These are phyloP conservation scores for Neodiprion pinetum DNA, from an alignment of 1,140 invertebrate genomes.

Conservation along the genomic window DNA sequence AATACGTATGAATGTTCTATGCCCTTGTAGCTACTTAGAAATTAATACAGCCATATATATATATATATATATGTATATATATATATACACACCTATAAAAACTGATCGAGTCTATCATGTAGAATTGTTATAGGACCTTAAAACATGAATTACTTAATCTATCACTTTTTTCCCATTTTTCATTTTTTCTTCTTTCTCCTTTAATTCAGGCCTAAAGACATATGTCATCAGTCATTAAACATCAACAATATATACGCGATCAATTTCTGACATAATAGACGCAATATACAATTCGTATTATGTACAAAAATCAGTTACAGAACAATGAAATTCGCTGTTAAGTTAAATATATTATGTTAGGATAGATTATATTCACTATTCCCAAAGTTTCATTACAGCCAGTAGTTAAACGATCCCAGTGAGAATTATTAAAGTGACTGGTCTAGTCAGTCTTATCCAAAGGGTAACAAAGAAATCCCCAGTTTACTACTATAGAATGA, in stretches of 20 bases:
- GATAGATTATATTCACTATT: background rate
- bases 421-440: background rate
- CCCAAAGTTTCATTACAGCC: conserved; percentile 4
- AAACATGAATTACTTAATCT: background rate
- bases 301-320: no score
- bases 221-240: background rate
- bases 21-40: background rate
- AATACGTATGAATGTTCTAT: background rate
- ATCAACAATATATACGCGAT: background rate
- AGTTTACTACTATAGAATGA: no score
- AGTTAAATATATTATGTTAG: background rate
- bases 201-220: background rate
- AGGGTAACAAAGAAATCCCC: no score
- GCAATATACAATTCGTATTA: no score
- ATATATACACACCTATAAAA: background rate
- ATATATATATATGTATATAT: background rate
- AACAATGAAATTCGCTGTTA: background rate
- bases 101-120: conserved; percentile 3
- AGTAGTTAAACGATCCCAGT: conserved; percentile 2
- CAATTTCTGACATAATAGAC: background rate
- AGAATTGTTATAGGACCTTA: background rate
- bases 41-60: background rate
- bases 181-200: background rate
- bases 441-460: background rate
- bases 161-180: no score